Percentiles rank a stretch among this genome's conserved stretches.
These are phyloP conservation scores for Setophaga kirtlandii DNA, from an alignment of 2,113 vertebrate genomes.

Conservation along the genomic window DNA sequence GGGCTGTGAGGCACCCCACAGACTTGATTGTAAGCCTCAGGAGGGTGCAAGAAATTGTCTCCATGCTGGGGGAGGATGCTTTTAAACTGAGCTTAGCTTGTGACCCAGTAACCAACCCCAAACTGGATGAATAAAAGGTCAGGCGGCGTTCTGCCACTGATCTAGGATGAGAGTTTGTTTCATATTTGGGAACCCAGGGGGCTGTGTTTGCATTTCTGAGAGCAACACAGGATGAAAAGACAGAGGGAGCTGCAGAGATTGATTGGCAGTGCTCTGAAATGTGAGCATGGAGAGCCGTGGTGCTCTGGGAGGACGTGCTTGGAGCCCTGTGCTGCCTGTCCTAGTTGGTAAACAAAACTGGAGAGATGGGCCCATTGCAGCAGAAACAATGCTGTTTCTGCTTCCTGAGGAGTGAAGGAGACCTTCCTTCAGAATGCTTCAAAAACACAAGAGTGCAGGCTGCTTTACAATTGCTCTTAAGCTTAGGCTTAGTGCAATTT, in stretches of 20 bases:
- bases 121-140: background rate
- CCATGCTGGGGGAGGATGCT: background rate
- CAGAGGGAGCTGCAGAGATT: background rate
- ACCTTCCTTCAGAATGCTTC: background rate
- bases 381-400: background rate
- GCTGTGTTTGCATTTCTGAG: slow-evolving; percentile 16
- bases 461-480: background rate
- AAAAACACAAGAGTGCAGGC: background rate
- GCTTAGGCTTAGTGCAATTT: background rate
- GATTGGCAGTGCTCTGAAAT: background rate
- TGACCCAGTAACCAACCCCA: background rate
- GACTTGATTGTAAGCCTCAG: background rate
- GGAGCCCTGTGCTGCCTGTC: background rate
- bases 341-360: background rate
- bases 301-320: fast-evolving
- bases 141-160: background rate
- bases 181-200: background rate
- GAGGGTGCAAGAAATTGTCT: background rate
- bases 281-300: background rate
- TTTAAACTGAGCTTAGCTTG: background rate
- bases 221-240: background rate
- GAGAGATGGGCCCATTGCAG: background rate
- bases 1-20: background rate
- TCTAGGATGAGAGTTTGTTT: background rate
- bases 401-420: background rate